Percentiles rank a stretch among this genome's conserved stretches.
Conservation (phyloP, 2,888 invertebrate species). For the Herminia tarsipennalis region DNA sequence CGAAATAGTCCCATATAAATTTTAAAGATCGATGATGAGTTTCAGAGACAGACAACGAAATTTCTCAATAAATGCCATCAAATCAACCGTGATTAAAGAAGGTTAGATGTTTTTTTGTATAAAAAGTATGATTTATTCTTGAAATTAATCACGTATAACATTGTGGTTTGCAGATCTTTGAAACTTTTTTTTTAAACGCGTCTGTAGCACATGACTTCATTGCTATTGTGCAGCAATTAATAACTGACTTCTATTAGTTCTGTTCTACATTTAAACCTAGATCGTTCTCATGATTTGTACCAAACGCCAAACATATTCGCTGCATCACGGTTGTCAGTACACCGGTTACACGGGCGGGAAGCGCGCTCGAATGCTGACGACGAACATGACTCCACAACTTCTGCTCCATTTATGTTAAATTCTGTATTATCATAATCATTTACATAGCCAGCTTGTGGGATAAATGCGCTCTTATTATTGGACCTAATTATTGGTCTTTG, state of each 20-base stretch:
- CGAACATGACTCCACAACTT: constrained; percentile 77
- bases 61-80: too few relatives aligned
- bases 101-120: too few relatives aligned
- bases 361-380: constrained; percentile 64
- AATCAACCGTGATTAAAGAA: too few relatives aligned
- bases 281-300: constrained; percentile 29
- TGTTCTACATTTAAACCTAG: constrained; percentile 31
- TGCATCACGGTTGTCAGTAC: constrained; percentile 67
- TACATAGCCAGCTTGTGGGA: constrained; percentile 74
- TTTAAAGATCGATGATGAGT: too few relatives aligned
- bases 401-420: constrained; percentile 78
- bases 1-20: too few relatives aligned
- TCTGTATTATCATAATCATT: constrained; percentile 81
- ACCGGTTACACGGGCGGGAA: constrained; percentile 61
- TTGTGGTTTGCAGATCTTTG: too few relatives aligned
- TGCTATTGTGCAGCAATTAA: too few relatives aligned
- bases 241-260: background rate
- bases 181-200: too few relatives aligned
- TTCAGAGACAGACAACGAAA: too few relatives aligned
- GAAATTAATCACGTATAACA: too few relatives aligned
- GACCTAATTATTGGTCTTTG: constrained; percentile 82
- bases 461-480: constrained; percentile 74
- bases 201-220: too few relatives aligned
- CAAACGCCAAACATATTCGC: constrained; percentile 51
- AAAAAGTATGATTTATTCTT: too few relatives aligned